Base-by-base conservation (phyloP, 2,797 vertebrate genomes). In the Eupleurogrammus muticus region DNA sequence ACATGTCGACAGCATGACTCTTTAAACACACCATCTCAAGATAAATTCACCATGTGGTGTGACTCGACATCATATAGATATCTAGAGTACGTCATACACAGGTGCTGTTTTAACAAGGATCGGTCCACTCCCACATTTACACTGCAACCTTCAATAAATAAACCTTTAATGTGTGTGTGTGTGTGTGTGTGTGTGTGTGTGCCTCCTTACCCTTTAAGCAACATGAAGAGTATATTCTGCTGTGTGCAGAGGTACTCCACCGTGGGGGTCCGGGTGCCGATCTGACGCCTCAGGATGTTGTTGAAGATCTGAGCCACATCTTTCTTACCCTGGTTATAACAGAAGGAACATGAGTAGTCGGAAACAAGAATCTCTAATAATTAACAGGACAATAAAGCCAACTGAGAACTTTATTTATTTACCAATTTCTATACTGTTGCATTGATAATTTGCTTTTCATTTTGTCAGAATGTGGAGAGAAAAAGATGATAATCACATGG, bases 251-350 rank as follows among this genome's bases (percentile, higher is more conserved):
- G 96, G 84, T 99, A 99, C 92, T 99, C 97, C 77, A 99, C 97
- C 24, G 97, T 99, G 70, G 97, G 97, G 48, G 97, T 99, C 81
- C 97, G 94, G 66, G 97, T 99, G 82, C 97, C 97, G 77, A 99
- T 99, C 84, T 99, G 97, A 86, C 97, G 95, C 90, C 97, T 95
- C 89, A 99, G 93, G 91, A 99, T 99, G 91, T 99, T 99, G 93
- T 99, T 99, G 93, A 99, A 99, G 93, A 99, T 99, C 79, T 99
- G 97, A 64, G 97, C 97, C 75, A 99, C 97, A 48, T 99, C 97
- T 91, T 99, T 99, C 90, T 98, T 98, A 75, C 97, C 96, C 97
- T 98, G 93, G 79, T 79, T 84, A 80, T 4, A 7, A 73, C 19
- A 82, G 24, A 71, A 52, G 47, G 8, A 64, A 49, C 7, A 46